Percentiles rank a stretch among this genome's conserved stretches.
These are phyloP conservation scores for Lerema accius DNA, from an alignment of 1,140 invertebrate genomes.

Conservation along the genomic window DNA sequence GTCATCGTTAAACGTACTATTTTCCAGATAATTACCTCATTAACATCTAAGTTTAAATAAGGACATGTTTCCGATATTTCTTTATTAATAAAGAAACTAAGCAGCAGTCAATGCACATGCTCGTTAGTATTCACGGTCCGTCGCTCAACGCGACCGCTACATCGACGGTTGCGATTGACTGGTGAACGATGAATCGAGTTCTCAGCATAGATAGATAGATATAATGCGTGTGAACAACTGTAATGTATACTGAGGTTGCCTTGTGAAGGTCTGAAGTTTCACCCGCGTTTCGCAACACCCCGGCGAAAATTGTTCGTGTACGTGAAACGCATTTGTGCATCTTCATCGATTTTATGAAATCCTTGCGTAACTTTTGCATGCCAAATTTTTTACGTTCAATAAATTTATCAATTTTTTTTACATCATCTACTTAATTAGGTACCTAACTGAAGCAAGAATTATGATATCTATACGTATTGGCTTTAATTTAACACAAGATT, in stretches of 20 bases:
- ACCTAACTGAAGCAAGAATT: too few species aligned
- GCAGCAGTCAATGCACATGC: background rate
- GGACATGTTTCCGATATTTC: background rate
- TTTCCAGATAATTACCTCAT: too few species aligned
- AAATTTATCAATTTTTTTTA: too few species aligned
- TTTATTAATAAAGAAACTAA: background rate
- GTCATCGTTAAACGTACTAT: too few species aligned
- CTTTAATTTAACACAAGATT: too few species aligned
- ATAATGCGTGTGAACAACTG: conserved; percentile 10
- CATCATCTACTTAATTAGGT: too few species aligned
- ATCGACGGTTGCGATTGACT: conserved; percentile 30
- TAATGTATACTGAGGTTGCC: conserved; percentile 24
- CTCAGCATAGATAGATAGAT: too few species aligned
- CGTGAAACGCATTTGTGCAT: background rate
- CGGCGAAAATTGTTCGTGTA: conserved; percentile 2
- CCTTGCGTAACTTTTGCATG: too few species aligned
- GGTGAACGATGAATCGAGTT: conserved; percentile 29
- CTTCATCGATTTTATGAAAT: background rate
- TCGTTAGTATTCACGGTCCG: conserved; percentile 47
- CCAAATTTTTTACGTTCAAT: too few species aligned
- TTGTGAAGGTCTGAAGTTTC: conserved; percentile 23
- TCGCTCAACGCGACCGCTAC: conserved; percentile 41
- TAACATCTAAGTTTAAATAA: too few species aligned
- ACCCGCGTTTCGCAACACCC: conserved; percentile 5
- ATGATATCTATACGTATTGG: too few species aligned